phyloP scores from a whole-genome alignment of 2,797 vertebrate genomes.

The Crocodylus rhombifer region DNA sequence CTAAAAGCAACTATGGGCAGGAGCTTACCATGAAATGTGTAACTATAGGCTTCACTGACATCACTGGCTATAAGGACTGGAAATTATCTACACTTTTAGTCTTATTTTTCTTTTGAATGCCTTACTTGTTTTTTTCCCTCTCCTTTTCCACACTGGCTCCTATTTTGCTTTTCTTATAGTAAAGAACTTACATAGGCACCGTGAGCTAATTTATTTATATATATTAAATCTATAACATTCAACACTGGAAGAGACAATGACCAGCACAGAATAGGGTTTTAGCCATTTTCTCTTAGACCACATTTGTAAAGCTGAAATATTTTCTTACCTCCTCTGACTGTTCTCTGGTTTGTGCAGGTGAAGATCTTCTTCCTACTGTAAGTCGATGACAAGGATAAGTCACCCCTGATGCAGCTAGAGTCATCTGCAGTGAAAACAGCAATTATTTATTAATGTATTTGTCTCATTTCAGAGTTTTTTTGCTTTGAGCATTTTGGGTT shows the following conservation, averaged over 20 bases:
- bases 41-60: not conserved
- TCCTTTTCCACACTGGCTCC: not conserved
- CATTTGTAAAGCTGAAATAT: not conserved
- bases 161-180: not conserved
- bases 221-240: not conserved
- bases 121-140: not conserved
- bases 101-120: not conserved
- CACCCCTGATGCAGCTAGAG: conserved; percentile 92
- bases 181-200: accelerated
- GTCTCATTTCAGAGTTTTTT: not conserved
- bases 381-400: conserved; percentile 97
- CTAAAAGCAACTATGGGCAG: not conserved
- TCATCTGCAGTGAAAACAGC: conserved; percentile 87
- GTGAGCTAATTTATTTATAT: not conserved
- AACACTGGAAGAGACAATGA: not conserved
- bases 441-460: conserved; percentile 10
- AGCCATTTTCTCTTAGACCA: not conserved
- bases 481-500: not conserved
- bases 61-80: not conserved
- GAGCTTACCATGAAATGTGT: not conserved
- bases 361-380: conserved; percentile 94
- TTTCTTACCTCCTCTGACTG: conserved; percentile 92
- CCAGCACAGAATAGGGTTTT: not conserved
- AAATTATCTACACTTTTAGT: not conserved
- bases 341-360: conserved; percentile 90